These are phyloP conservation scores for Nestor notabilis DNA, from an alignment of 2,113 vertebrate genomes.

Conservation along the genomic window DNA sequence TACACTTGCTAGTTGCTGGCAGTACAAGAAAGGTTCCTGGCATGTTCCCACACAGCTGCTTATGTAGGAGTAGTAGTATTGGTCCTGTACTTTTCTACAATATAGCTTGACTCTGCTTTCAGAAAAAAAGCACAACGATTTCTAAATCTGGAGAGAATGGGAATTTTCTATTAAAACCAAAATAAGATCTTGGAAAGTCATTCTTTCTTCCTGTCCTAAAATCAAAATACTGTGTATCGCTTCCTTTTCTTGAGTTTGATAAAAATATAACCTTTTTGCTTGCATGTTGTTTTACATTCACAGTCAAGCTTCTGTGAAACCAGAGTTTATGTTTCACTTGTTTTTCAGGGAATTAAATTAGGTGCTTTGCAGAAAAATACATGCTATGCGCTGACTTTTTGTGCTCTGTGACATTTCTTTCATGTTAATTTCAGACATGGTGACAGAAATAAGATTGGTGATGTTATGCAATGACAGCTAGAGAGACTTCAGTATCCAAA, in stretches of 20 bases:
- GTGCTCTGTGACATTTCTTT: background rate
- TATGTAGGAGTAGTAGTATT: background rate
- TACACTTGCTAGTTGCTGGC: background rate
- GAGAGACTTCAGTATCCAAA: background rate
- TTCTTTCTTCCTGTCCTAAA: background rate
- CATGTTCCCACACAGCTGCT: background rate
- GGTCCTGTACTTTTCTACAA: background rate
- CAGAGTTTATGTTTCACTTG: background rate
- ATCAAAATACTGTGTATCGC: background rate
- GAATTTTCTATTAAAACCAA: background rate
- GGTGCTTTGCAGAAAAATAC: background rate
- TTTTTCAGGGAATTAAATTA: background rate
- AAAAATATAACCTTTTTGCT: background rate
- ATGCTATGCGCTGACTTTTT: background rate
- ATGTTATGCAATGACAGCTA: background rate
- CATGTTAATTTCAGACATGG: background rate
- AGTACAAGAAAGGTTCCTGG: background rate
- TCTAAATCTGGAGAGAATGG: background rate
- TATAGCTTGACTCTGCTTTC: background rate
- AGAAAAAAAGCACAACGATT: background rate
- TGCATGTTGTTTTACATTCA: background rate
- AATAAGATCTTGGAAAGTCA: background rate
- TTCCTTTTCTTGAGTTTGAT: background rate
- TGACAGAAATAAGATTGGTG: background rate
- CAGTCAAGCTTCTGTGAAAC: background rate